A percentile compares a stretch with the other conserved stretches of the same genome.
Evolutionary conservation across 2,113 vertebrate species (phyloP).

Genomic region (Centropristis striata): DNA sequence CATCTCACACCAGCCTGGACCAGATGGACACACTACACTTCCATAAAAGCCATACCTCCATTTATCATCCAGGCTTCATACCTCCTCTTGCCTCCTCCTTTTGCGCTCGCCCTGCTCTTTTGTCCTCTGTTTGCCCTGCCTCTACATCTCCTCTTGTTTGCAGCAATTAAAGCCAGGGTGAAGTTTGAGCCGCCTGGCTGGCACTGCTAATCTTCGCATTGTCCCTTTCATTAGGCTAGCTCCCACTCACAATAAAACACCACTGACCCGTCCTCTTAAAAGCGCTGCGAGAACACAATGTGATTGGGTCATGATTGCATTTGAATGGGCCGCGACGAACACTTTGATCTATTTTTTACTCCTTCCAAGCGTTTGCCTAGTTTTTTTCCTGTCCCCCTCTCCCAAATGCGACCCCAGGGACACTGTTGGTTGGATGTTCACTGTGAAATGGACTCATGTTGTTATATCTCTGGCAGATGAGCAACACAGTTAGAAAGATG

Average conservation of each 20-base stretch:
- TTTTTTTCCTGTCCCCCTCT: conserved; percentile 13
- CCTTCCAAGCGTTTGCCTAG: conserved; percentile 36
- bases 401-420: conserved; percentile 76
- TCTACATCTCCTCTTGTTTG: conserved; percentile 87
- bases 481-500: conserved; percentile 51
- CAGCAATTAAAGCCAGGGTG: conserved; percentile 89
- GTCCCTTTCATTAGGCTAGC: conserved; percentile 90
- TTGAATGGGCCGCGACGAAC: conserved; percentile 84
- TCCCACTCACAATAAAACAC: conserved; percentile 87
- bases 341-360: conserved; percentile 90
- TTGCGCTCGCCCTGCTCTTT: conserved; percentile 75
- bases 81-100: conserved; percentile 76
- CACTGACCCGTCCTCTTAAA: conserved; percentile 88
- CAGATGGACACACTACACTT: conserved; percentile 61
- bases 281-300: conserved; percentile 84
- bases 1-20: conserved; percentile 53
- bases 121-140: conserved; percentile 86
- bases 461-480: conserved; percentile 23
- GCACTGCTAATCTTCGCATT: conserved; percentile 90
- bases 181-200: conserved; percentile 89
- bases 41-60: conserved; percentile 74
- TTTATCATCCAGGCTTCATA: conserved; percentile 65
- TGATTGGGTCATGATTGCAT: conserved; percentile 88
- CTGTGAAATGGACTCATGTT: conserved; percentile 63
- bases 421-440: conserved; percentile 70